Conservation (phyloP, 2,113 vertebrate species). For the Sinocyclocheilus grahami region DNA sequence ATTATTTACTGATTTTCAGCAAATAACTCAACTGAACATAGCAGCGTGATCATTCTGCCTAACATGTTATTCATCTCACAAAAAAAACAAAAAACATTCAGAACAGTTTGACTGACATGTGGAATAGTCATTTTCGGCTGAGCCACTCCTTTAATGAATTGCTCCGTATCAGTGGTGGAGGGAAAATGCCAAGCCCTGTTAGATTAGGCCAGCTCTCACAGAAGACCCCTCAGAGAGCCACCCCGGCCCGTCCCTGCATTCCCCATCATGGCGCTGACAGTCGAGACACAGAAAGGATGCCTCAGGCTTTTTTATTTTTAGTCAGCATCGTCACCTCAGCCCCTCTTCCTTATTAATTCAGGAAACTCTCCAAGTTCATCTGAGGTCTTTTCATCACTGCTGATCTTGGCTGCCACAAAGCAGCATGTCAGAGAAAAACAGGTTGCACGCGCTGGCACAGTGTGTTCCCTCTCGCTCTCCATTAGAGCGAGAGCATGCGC, state of each 20-base stretch:
- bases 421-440: constrained; percentile 80
- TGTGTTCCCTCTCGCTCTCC: constrained; percentile 63
- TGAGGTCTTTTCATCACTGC: constrained; percentile 68
- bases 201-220: background rate
- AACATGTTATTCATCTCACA: background rate
- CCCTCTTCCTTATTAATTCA: constrained; percentile 61
- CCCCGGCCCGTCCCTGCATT: background rate
- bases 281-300: constrained; percentile 36
- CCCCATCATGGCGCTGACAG: constrained; percentile 38
- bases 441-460: constrained; percentile 80
- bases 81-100: background rate
- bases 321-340: constrained; percentile 49
- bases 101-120: background rate
- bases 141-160: background rate
- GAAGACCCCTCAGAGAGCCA: background rate
- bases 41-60: background rate
- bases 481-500: background rate
- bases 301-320: constrained; percentile 52
- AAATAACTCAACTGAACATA: background rate
- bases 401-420: constrained; percentile 72
- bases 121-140: background rate
- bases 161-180: background rate
- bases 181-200: background rate
- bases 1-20: background rate
- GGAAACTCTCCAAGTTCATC: constrained; percentile 71